phyloP scores from a whole-genome alignment of 2,888 invertebrate genomes.

The Tridacna crocea region DNA sequence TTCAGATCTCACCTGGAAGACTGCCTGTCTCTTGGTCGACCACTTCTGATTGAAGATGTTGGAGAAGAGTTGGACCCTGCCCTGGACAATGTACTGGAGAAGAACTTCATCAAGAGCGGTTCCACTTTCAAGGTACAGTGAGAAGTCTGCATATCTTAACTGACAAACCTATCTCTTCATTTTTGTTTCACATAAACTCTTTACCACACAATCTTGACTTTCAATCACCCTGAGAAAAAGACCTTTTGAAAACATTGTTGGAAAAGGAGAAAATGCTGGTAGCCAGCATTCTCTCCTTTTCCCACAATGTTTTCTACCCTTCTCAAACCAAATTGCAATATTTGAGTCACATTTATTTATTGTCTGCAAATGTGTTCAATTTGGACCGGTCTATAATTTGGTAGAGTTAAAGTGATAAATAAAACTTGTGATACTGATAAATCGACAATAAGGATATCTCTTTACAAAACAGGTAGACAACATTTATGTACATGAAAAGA shows the following conservation, averaged over 20 bases:
- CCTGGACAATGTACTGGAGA: conserved; percentile 97
- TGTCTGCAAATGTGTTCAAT: no score
- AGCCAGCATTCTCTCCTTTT: background rate
- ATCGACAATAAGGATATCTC: no score
- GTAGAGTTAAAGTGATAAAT: no score
- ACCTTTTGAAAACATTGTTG: background rate
- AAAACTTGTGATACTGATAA: no score
- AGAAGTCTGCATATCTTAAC: background rate
- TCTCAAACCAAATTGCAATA: no score
- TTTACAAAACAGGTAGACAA: no score
- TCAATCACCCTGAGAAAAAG: no score
- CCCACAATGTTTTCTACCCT: background rate
- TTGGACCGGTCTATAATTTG: no score
- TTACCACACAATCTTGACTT: no score
- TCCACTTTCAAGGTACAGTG: conserved; percentile 93
- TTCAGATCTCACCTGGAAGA: conserved; percentile 96
- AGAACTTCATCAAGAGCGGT: conserved; percentile 98
- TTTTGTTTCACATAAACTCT: no score
- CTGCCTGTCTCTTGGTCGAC: conserved; percentile 93
- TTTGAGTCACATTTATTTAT: no score
- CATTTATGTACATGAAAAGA: no score
- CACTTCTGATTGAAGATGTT: conserved; percentile 96
- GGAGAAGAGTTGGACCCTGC: conserved; percentile 97
- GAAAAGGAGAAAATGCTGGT: background rate
- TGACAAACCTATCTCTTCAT: background rate